Evolutionary conservation across 2,888 invertebrate species (phyloP).

Genomic region (Cacoxenus indagator): DNA sequence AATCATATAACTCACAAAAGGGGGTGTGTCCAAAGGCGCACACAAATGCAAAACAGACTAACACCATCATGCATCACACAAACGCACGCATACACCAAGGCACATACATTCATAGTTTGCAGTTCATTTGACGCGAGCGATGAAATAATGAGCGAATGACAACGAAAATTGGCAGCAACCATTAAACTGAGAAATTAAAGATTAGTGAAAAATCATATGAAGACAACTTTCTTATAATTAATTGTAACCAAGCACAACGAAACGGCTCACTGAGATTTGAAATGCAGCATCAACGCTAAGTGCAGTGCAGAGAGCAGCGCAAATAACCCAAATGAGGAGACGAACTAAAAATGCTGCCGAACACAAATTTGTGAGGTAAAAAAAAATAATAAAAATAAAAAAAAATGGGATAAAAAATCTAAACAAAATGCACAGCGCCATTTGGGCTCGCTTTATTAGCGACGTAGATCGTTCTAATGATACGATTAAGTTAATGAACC

Average conservation of each 20-base stretch:
- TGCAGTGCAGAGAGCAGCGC: slow-evolving; percentile 28
- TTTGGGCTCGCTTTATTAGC: slow-evolving; percentile 54
- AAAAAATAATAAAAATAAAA: neutral
- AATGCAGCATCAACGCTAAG: slow-evolving; percentile 52
- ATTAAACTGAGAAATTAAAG: slow-evolving; percentile 45
- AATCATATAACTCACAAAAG: slow-evolving; percentile 26
- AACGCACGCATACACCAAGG: slow-evolving; percentile 28
- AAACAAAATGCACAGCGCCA: slow-evolving; percentile 18
- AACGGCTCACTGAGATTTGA: slow-evolving; percentile 59
- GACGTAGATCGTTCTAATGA: slow-evolving; percentile 50
- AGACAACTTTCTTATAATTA: slow-evolving; percentile 62
- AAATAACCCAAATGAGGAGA: slow-evolving; percentile 32
- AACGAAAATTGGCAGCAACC: slow-evolving; percentile 56
- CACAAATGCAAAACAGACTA: slow-evolving; percentile 12
- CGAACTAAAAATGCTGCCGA: neutral
- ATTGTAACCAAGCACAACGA: slow-evolving; percentile 62
- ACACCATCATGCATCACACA: slow-evolving; percentile 16
- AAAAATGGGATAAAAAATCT: neutral
- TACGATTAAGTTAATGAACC: slow-evolving; percentile 61
- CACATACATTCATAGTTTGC: too few relatives aligned
- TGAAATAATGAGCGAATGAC: slow-evolving; percentile 54
- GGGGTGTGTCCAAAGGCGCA: slow-evolving; percentile 53
- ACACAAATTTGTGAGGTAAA: neutral
- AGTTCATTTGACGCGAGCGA: too few relatives aligned
- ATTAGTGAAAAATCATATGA: slow-evolving; percentile 59